phyloP scores from a whole-genome alignment of 2,113 vertebrate species.

The Poeciliopsis retropinna region DNA sequence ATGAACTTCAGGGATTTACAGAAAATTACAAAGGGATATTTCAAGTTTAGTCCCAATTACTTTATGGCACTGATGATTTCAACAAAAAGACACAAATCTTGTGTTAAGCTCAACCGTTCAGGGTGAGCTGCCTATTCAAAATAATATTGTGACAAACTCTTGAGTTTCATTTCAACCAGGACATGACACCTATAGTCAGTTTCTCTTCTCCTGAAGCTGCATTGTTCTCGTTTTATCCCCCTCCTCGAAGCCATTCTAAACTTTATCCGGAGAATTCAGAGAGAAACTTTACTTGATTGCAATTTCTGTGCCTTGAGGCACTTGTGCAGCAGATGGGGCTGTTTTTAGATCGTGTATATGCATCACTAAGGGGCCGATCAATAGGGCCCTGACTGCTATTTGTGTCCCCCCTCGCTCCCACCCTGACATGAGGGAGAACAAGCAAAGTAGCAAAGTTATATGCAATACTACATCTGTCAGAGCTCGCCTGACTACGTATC shows the following conservation, averaged over 20 bases:
- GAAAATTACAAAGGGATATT: constrained; percentile 80
- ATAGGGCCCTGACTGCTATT: constrained; percentile 57
- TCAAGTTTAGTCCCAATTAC: constrained; percentile 77
- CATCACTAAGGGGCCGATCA: constrained; percentile 52
- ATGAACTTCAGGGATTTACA: constrained; percentile 82
- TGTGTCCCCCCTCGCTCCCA: constrained; percentile 39
- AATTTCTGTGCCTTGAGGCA: constrained; percentile 49
- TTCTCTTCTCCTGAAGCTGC: constrained; percentile 49
- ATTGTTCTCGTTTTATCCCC: background rate
- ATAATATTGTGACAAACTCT: constrained; percentile 77
- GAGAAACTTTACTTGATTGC: constrained; percentile 51
- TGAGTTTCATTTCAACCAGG: constrained; percentile 72
- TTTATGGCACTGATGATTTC: constrained; percentile 75
- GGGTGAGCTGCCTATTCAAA: constrained; percentile 75
- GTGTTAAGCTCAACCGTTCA: constrained; percentile 75
- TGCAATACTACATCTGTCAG: constrained; percentile 58
- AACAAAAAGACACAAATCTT: constrained; percentile 78
- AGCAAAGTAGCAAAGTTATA: constrained; percentile 57
- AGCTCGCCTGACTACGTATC: constrained; percentile 45
- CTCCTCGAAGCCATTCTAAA: constrained; percentile 21
- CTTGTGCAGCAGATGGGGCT: constrained; percentile 38
- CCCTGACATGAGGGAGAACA: constrained; percentile 48
- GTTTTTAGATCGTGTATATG: constrained; percentile 39
- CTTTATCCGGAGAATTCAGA: constrained; percentile 30
- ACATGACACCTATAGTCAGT: constrained; percentile 75